Conservation (phyloP, 2,113 vertebrate genomes). For the Pterocles orientalis region DNA sequence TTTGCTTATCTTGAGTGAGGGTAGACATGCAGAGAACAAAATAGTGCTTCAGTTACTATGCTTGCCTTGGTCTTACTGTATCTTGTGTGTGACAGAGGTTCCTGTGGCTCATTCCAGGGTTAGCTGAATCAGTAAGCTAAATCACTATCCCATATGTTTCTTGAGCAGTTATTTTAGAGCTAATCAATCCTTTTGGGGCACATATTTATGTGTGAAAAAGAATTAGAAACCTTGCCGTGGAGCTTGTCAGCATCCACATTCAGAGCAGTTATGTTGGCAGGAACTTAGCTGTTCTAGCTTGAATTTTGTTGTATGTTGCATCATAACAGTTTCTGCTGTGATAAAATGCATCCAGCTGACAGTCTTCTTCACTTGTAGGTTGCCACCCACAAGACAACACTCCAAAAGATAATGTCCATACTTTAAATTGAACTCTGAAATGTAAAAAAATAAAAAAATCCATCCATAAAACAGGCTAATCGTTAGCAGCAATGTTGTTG, state of each 20-base stretch:
- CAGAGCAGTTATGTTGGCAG: not conserved
- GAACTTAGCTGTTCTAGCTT: not conserved
- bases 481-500: not conserved
- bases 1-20: not conserved
- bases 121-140: not conserved
- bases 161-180: not conserved
- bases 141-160: not conserved
- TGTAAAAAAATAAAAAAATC: not conserved
- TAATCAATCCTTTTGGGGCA: not conserved
- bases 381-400: not conserved
- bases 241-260: not conserved
- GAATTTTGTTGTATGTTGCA: not conserved
- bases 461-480: not conserved
- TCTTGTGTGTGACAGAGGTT: not conserved
- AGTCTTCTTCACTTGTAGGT: not conserved
- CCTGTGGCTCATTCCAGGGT: not conserved
- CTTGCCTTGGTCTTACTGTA: not conserved
- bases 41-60: not conserved
- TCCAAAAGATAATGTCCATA: not conserved
- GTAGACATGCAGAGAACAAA: not conserved
- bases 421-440: not conserved
- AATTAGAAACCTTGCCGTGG: not conserved
- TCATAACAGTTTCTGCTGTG: not conserved
- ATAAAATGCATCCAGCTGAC: not conserved
- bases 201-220: not conserved